A percentile compares a stretch with the other conserved stretches of the same genome.
Conservation (phyloP, 2,797 vertebrate species). For the Dromococcyx pavoninus region DNA sequence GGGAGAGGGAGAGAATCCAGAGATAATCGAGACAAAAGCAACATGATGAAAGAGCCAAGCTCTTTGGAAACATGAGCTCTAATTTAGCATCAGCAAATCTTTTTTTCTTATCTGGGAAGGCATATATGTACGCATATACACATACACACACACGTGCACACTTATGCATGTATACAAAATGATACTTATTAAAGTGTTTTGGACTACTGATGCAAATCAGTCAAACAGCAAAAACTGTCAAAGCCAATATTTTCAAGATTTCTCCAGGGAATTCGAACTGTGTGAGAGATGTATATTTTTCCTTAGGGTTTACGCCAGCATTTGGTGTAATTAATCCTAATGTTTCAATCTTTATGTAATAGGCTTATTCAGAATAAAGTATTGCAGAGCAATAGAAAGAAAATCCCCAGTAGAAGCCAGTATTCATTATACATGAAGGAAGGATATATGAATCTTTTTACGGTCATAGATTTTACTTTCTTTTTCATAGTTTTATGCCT, state of each 20-base stretch:
- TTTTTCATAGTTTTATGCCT: not conserved
- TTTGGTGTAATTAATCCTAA: slow-evolving; percentile 76
- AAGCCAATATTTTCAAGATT: slow-evolving; percentile 68
- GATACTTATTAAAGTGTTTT: slow-evolving; percentile 60
- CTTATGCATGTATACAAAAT: not conserved
- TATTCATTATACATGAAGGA: not conserved
- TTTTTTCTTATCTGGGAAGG: slow-evolving; percentile 19
- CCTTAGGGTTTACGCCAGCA: slow-evolving; percentile 69
- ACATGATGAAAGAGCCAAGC: not conserved
- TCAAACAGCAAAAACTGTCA: slow-evolving; percentile 63
- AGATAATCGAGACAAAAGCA: slow-evolving; percentile 29
- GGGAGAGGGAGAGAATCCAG: not conserved
- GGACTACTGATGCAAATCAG: slow-evolving; percentile 40
- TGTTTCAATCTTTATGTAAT: slow-evolving; percentile 71
- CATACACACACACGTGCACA: not conserved
- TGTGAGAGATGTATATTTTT: slow-evolving; percentile 70
- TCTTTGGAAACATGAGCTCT: slow-evolving; percentile 26
- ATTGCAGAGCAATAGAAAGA: slow-evolving; percentile 26
- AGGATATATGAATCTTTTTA: not conserved
- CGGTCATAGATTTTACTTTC: not conserved
- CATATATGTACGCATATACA: not conserved
- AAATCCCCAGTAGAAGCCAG: not conserved
- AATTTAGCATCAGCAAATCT: not conserved
- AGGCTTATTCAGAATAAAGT: slow-evolving; percentile 66
- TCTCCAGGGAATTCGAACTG: slow-evolving; percentile 62